These are phyloP conservation scores for Hylia prasina DNA, from an alignment of 2,113 vertebrate species.

Conservation along the genomic window DNA sequence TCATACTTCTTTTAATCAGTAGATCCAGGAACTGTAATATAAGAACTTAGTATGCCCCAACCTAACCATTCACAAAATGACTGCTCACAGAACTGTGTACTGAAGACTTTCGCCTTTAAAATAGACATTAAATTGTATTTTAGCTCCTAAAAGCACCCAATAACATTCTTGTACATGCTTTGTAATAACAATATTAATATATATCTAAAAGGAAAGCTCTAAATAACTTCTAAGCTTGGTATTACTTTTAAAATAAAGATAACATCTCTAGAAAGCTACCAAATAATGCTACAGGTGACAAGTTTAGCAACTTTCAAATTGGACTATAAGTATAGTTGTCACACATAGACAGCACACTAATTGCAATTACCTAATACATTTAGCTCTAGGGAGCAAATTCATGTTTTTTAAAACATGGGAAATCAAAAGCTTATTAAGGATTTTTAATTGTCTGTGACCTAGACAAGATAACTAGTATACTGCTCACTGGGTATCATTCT, in stretches of 20 bases:
- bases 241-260: neutral
- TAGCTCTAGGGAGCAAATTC: neutral
- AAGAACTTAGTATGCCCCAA: neutral
- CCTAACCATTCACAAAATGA: neutral
- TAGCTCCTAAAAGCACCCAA: neutral
- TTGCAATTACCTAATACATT: neutral
- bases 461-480: neutral
- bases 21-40: neutral
- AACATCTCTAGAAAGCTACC: neutral
- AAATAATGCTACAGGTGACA: neutral
- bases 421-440: neutral
- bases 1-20: fast-evolving
- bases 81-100: neutral
- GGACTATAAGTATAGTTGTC: neutral
- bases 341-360: neutral
- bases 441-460: slow-evolving; percentile 34
- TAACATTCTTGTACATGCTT: neutral
- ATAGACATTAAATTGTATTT: neutral
- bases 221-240: neutral
- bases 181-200: neutral
- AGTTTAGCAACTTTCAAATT: neutral
- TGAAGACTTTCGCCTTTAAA: neutral
- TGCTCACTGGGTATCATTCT: neutral
- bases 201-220: neutral
- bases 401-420: neutral